Evolutionary conservation across 2,888 invertebrate species (phyloP).

Genomic region (Tillus elongatus): DNA sequence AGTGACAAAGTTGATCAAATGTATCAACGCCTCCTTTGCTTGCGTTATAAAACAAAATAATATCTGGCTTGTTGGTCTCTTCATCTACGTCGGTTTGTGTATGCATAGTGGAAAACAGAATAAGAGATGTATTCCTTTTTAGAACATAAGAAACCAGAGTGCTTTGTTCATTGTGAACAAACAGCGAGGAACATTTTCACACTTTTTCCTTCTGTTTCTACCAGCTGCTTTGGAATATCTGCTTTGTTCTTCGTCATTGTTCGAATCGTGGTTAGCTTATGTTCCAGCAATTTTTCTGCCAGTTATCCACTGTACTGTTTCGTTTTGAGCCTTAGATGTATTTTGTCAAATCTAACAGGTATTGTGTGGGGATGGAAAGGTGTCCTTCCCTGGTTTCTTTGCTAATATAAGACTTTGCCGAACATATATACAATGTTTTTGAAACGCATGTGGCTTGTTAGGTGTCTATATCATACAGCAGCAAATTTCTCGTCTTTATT

Average conservation of each 20-base stretch:
- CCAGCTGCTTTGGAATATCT: not conserved
- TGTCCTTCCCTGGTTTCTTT: slow-evolving; percentile 5
- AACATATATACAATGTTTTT: slow-evolving; percentile 9
- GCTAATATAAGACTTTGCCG: slow-evolving; percentile 10
- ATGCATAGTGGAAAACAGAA: not conserved
- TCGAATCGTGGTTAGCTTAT: slow-evolving; percentile 5
- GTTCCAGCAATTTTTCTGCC: slow-evolving; percentile 5
- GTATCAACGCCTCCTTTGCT: too few species aligned
- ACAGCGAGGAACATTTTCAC: not conserved
- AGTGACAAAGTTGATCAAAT: slow-evolving; percentile 7
- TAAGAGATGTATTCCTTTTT: not conserved
- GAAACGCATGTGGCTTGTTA: slow-evolving; percentile 12
- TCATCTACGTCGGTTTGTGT: too few species aligned
- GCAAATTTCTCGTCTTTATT: slow-evolving; percentile 8
- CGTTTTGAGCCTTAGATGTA: slow-evolving; percentile 6
- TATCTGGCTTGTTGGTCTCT: slow-evolving; percentile 3
- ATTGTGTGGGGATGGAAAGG: slow-evolving; percentile 5
- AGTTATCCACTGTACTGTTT: slow-evolving; percentile 8
- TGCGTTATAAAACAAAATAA: slow-evolving; percentile 5
- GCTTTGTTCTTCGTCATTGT: slow-evolving; percentile 7
- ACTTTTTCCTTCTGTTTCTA: slow-evolving; percentile 5
- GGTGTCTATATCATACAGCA: slow-evolving; percentile 8
- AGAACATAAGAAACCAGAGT: slow-evolving; percentile 6
- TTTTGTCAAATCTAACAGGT: slow-evolving; percentile 6
- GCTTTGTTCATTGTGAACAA: too few species aligned